A percentile compares a stretch with the other conserved stretches of the same genome.
phyloP scores from a whole-genome alignment of 2,113 vertebrate genomes.

The Megaptera novaeangliae region DNA sequence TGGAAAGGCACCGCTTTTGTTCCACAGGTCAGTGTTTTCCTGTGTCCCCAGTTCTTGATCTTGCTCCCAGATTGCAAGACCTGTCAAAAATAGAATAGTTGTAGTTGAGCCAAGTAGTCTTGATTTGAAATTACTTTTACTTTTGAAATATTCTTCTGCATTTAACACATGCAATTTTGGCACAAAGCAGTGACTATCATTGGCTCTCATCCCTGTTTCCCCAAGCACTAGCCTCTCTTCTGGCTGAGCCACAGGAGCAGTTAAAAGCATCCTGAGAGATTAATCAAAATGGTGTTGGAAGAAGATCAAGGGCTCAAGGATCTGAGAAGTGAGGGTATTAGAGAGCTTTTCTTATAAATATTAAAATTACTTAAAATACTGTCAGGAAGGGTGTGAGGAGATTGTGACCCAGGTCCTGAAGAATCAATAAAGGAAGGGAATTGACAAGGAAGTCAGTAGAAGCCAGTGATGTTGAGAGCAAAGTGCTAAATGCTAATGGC shows the following conservation, averaged over 20 bases:
- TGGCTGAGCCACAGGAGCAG: not conserved
- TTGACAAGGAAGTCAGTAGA: not conserved
- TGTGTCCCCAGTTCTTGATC: not conserved
- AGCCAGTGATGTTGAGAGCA: not conserved
- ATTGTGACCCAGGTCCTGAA: not conserved
- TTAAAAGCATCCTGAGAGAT: constrained; percentile 6
- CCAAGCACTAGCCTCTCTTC: not conserved
- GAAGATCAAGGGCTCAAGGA: not conserved
- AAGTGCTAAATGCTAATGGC: not conserved
- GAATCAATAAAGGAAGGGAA: not conserved
- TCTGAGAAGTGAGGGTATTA: not conserved
- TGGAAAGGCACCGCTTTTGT: not conserved
- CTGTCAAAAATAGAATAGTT: not conserved
- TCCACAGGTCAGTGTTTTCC: not conserved
- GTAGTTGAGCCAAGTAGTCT: not conserved
- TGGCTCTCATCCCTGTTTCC: not conserved
- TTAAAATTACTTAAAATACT: constrained; percentile 26
- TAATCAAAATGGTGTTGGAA: not conserved
- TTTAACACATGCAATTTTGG: not conserved
- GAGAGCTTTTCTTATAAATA: not conserved
- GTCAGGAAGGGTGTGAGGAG: not conserved
- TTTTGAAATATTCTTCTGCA: not conserved
- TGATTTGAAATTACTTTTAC: constrained; percentile 15
- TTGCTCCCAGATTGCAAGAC: not conserved
- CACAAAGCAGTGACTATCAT: not conserved